Conservation (phyloP, 2,888 invertebrate species). For the Sycophila texana region DNA sequence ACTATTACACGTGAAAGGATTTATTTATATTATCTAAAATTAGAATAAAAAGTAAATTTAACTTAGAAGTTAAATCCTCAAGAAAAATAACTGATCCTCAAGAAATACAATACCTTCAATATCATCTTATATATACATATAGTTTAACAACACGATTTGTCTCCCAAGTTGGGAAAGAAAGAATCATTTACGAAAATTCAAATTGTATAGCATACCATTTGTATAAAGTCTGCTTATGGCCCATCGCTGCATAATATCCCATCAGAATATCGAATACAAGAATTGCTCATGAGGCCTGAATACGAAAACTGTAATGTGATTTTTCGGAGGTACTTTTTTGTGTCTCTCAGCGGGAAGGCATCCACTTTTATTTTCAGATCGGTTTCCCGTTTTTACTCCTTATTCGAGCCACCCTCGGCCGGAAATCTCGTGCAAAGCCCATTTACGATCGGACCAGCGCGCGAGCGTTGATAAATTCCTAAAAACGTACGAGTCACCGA, state of each 20-base stretch:
- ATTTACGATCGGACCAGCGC: conserved; percentile 65
- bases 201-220: no score
- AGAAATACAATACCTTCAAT: no score
- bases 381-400: neutral
- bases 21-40: no score
- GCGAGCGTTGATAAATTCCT: conserved; percentile 66
- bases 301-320: conserved; percentile 20
- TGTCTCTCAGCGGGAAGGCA: neutral
- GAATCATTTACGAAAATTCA: no score
- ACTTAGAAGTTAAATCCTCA: no score
- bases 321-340: conserved; percentile 6
- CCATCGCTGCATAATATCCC: neutral
- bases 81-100: no score
- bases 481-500: conserved; percentile 68
- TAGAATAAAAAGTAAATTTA: no score
- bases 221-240: neutral
- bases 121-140: no score
- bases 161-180: no score
- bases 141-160: no score
- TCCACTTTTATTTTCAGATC: conserved; percentile 24
- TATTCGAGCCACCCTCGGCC: neutral
- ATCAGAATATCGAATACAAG: conserved; percentile 1
- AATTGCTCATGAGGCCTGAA: conserved; percentile 38
- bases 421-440: conserved; percentile 53
- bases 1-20: no score